phyloP scores from a whole-genome alignment of 2,113 vertebrate species.

The Natator depressus region DNA sequence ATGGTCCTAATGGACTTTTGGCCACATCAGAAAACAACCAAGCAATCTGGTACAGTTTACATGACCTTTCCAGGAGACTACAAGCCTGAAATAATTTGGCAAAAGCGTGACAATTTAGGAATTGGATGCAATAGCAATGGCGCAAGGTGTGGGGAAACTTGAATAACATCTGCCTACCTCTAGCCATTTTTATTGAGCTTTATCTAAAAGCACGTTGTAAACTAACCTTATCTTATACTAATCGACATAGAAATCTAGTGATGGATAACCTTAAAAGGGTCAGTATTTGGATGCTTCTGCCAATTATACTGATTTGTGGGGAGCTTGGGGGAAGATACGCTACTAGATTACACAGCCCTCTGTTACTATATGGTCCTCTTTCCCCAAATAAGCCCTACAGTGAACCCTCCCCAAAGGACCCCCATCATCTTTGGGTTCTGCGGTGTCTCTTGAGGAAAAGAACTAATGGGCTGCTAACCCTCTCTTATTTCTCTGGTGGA shows the following conservation, averaged over 20 bases:
- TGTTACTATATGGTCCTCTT: not conserved
- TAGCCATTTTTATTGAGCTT: not conserved
- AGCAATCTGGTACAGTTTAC: not conserved
- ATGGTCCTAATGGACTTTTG: not conserved
- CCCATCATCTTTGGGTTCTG: not conserved
- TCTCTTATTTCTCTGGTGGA: not conserved
- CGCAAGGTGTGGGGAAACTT: not conserved
- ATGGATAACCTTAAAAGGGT: not conserved
- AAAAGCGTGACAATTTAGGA: not conserved
- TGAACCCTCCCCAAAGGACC: not conserved
- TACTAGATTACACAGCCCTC: not conserved
- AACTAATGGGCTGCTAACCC: not conserved
- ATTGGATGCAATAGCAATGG: not conserved
- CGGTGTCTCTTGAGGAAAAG: accelerated
- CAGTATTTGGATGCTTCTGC: not conserved
- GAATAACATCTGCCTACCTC: not conserved
- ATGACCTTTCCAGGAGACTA: not conserved
- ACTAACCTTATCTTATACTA: conserved; percentile 5
- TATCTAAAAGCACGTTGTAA: not conserved
- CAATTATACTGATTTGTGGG: not conserved
- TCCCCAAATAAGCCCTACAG: not conserved
- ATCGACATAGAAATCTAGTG: not conserved
- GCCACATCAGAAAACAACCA: not conserved
- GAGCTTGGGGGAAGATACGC: not conserved
- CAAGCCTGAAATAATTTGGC: not conserved